phyloP scores from a whole-genome alignment of 2,797 vertebrate species.

The Microctenopoma stevenorrisi region DNA sequence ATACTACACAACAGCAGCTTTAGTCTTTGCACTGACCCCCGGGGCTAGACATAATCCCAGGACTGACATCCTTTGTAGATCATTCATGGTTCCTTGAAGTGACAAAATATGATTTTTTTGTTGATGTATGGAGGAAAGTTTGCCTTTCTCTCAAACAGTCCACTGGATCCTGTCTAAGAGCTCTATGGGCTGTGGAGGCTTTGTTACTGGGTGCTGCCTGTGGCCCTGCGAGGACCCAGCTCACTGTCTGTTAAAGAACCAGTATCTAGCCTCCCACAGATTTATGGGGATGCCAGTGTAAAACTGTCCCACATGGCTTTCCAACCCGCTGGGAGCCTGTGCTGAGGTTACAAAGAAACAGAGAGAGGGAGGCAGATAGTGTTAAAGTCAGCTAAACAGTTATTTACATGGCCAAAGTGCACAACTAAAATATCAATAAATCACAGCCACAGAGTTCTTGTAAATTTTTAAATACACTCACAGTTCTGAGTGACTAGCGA shows the following conservation, averaged over 20 bases:
- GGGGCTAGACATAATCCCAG: conserved; percentile 81
- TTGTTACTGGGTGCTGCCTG: conserved; percentile 56
- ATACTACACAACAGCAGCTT: conserved; percentile 82
- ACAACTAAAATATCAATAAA: conserved; percentile 56
- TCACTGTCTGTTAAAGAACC: conserved; percentile 73
- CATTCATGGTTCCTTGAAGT: conserved; percentile 70
- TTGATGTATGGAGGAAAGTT: conserved; percentile 10
- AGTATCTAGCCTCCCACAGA: conserved; percentile 76
- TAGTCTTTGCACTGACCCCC: conserved; percentile 71
- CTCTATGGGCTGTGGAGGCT: conserved; percentile 21
- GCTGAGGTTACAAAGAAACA: conserved; percentile 68
- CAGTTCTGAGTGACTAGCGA: conserved; percentile 21
- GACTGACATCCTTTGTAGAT: conserved; percentile 74
- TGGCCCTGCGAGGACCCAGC: conserved; percentile 64
- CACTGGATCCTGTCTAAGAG: background rate
- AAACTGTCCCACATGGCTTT: conserved; percentile 84
- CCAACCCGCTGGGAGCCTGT: conserved; percentile 65
- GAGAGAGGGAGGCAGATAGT: conserved; percentile 54
- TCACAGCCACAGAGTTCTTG: conserved; percentile 44
- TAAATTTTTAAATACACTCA: conserved; percentile 34
- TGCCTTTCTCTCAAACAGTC: conserved; percentile 9
- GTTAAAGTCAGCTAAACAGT: conserved; percentile 59
- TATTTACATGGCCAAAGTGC: conserved; percentile 34
- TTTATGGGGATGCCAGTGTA: conserved; percentile 83
- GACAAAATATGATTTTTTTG: conserved; percentile 61